A percentile compares a stretch with the other conserved stretches of the same genome.
phyloP scores from a whole-genome alignment of 2,113 vertebrate species.

The Leucopsar rothschildi region DNA sequence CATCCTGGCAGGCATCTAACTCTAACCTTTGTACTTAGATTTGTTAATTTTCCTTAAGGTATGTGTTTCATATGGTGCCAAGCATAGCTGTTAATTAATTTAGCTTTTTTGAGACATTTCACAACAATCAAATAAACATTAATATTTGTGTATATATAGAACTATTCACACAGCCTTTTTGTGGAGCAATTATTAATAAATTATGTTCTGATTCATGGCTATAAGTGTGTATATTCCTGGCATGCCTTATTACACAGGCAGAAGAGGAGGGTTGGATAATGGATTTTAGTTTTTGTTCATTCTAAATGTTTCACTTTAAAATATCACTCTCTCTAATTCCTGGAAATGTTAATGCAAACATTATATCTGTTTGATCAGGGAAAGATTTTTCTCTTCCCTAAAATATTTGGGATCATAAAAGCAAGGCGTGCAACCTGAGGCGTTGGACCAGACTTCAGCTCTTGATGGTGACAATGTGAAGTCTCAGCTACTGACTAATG shows the following conservation, averaged over 20 bases:
- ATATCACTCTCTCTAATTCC: not conserved
- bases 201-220: not conserved
- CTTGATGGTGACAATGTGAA: not conserved
- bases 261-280: not conserved
- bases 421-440: not conserved
- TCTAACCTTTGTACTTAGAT: not conserved
- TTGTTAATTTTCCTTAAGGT: not conserved
- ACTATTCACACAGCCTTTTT: not conserved
- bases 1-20: not conserved
- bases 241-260: not conserved
- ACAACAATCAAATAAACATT: not conserved
- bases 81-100: not conserved
- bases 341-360: not conserved
- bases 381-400: not conserved
- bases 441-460: not conserved
- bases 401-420: not conserved
- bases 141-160: not conserved
- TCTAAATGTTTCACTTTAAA: not conserved
- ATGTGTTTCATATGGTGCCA: not conserved
- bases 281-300: not conserved
- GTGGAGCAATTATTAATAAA: not conserved
- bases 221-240: not conserved
- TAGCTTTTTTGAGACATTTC: not conserved
- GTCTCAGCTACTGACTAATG: not conserved
- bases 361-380: not conserved